Base-by-base conservation (phyloP, 92 coral and sea anemone genomes). In the Epizoanthus fatuus region DNA sequence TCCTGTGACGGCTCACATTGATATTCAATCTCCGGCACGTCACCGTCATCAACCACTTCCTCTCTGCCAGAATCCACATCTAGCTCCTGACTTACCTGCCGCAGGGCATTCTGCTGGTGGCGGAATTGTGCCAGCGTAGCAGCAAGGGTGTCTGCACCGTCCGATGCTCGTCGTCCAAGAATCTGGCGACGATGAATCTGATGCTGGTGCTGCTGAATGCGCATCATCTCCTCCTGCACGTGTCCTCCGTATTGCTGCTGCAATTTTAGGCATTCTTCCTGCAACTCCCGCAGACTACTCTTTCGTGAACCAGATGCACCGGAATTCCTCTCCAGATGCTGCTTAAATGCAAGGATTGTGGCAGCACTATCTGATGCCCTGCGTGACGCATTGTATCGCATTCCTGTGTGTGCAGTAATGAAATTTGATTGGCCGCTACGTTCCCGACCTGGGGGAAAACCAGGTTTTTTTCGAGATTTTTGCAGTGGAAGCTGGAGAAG, bases 361-460 rank as follows among this genome's bases (percentile, higher is more conserved):
- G 98, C 98, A 12, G 98, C 97, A 4, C 99, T 97, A 66, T 97
- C 99, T 2, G 99, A 97, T 10, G 99, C 99, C 45, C 99, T 89
- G 37, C 99, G 93, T 5, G 98, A 92, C 2, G 93, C 85, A 77
- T 96, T 93, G 71, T 96, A 93, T 19, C 96, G 87, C 69, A 97
- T 90, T 58, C 98, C 98, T 12, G 94, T 89, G 38, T 95, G 99
- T 20, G 98, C 92, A 7, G 98, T 89, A 42, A 93, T 91, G 69
- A 93, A 93, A 71, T 87, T 83, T 15, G 88, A 93, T 14, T 90
- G 98, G 3, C 91, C 91, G 14, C 89, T 63, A 35, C 97, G 96
- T 54, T 95, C 99, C 25, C 99, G 90, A 19, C 95, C 94, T 2
- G 98, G 98, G 6, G 98, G 90, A 39, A 95, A 93, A 49, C 92